Base-by-base conservation (phyloP, 2,888 invertebrate species). In the Heterodera filipjevi region DNA sequence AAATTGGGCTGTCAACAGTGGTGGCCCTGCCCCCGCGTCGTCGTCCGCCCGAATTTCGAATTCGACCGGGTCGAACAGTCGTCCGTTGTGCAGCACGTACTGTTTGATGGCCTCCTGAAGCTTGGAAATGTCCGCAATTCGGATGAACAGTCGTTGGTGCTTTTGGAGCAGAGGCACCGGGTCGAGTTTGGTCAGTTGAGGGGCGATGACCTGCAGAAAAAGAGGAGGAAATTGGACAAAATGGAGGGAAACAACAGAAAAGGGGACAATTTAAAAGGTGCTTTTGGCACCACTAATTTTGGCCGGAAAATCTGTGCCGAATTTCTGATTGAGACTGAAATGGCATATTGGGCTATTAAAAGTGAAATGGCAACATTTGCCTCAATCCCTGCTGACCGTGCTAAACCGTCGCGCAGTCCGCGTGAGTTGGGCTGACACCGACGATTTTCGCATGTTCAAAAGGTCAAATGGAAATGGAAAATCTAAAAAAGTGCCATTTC, bases 141-240 rank as follows among this genome's bases (percentile, higher is more conserved):
- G 81, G 22, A 88, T 84, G 59, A 78, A 71, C 39, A 87, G 80
- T 71, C 81, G 79, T 33, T 79, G 80, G 66, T 84, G 73, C 71
- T 85, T 85, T 77, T 85, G 84, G 27, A 87, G 81, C 46, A 83
- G 79, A 22, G 82, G 81, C n/a, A 88, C 79, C 35, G 83, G 80
- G 59, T 88, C 87, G 66, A 87, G 82, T 73, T 86, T 86, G 16
- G 87, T 87, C 73, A 87, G 79, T 76, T 86, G 86, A 22, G 87
- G 87, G 0, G 86, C 88, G 73, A 87, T 85, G 35, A 59, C 59
- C 59, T 59, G 49, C 16, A 19, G 19, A 53, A 27, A 12, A 59
- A 49, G 14, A 16, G 46, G 39, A 10, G 3, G 5, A 39, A 39
- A 39, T 39, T 39, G 39, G 39, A 39, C 39, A 3, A 39, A 39